A percentile compares a stretch with the other conserved stretches of the same genome.
Conservation (phyloP, 2,888 invertebrate genomes). For the Resseliella maxima region DNA sequence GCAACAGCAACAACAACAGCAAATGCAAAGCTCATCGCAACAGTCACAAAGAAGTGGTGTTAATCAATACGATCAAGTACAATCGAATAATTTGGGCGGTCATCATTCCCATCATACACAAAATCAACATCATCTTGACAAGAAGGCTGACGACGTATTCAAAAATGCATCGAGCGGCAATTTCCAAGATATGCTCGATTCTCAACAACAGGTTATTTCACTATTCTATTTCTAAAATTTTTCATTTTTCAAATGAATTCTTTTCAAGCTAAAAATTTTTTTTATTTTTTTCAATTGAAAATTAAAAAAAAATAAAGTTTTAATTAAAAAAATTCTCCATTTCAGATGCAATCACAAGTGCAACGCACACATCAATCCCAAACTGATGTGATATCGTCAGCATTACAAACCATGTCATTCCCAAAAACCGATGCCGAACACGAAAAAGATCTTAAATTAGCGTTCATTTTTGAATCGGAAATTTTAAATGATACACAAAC, state of each 20-base stretch:
- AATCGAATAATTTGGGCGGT: conserved; percentile 3
- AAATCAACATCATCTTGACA: conserved; percentile 55
- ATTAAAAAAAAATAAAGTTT: conserved; percentile 57
- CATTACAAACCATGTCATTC: conserved; percentile 77
- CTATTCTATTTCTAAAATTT: background rate
- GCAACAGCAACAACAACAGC: too few species aligned
- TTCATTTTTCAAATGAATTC: conserved; percentile 67
- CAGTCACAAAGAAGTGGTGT: conserved; percentile 56
- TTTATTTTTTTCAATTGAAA: background rate
- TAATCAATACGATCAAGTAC: conserved; percentile 26
- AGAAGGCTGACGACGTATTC: conserved; percentile 60
- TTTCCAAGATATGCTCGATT: conserved; percentile 69
- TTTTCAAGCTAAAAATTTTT: too few species aligned
- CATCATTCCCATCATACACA: conserved; percentile 8
- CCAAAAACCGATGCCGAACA: conserved; percentile 76
- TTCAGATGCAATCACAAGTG: conserved; percentile 59
- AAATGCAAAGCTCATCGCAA: conserved; percentile 49
- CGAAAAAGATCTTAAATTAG: conserved; percentile 88
- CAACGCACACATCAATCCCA: conserved; percentile 55
- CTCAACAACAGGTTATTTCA: conserved; percentile 61
- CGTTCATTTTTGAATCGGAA: conserved; percentile 90
- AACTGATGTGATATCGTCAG: conserved; percentile 68
- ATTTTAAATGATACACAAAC: conserved; percentile 59
- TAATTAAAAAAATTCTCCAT: conserved; percentile 56
- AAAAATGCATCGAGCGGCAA: conserved; percentile 58